phyloP scores from a whole-genome alignment of 1,140 invertebrate genomes.

The Drosophila sechellia region DNA sequence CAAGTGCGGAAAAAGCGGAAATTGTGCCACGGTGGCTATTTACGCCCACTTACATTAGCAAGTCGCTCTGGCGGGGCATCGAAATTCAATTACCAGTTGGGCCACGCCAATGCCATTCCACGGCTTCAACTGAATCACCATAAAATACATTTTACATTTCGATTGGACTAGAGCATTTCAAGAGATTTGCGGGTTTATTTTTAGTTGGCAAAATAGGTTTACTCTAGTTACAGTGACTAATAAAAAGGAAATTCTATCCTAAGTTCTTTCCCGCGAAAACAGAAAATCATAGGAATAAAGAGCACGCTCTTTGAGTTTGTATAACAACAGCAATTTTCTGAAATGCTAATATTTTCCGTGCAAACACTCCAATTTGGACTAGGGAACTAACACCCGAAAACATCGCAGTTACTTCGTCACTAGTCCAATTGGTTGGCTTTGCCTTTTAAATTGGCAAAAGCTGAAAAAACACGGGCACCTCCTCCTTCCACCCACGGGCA shows the following conservation, averaged over 20 bases:
- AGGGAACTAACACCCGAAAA: background rate
- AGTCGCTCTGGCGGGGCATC: constrained; percentile 13
- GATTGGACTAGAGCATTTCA: background rate
- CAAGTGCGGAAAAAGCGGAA: no score
- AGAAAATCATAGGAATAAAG: background rate
- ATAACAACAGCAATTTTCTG: constrained; percentile 45
- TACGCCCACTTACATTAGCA: constrained; percentile 13
- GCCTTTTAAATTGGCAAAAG: constrained; percentile 53
- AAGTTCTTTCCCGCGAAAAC: no score
- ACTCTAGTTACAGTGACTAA: background rate
- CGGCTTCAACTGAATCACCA: constrained; percentile 27
- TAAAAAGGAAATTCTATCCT: no score
- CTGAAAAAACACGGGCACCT: constrained; percentile 2
- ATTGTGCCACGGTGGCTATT: background rate
- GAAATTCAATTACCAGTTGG: constrained; percentile 66
- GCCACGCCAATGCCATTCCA: constrained; percentile 55
- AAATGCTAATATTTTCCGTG: constrained; percentile 39
- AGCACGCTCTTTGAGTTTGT: constrained; percentile 13
- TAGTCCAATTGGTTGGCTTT: constrained; percentile 17
- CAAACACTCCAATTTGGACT: constrained; percentile 31
- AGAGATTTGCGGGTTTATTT: background rate
- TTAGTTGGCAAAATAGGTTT: no score
- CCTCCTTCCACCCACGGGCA: constrained; percentile 6
- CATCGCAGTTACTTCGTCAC: background rate
- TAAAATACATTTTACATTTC: constrained; percentile 27